These are phyloP conservation scores for Seriola rivoliana DNA, from an alignment of 2,113 vertebrate species.

Conservation along the genomic window DNA sequence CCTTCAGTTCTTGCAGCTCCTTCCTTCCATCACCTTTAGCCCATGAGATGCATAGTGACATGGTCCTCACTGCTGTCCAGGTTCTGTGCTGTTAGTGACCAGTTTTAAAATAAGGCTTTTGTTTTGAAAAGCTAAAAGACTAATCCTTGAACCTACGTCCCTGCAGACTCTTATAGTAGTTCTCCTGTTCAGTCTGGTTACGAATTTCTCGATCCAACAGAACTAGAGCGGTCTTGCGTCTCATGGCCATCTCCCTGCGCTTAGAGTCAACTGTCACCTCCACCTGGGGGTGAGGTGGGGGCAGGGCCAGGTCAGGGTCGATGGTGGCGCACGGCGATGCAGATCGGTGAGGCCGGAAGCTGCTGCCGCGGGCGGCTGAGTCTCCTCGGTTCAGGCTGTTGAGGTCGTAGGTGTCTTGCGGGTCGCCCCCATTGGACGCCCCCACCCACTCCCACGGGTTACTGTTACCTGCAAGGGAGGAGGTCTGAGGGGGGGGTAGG, in stretches of 20 bases:
- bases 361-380: slow-evolving; percentile 42
- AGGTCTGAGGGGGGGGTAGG: slow-evolving; percentile 42
- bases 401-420: slow-evolving; percentile 82
- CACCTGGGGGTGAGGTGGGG: slow-evolving; percentile 66
- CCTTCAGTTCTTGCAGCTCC: background rate
- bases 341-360: slow-evolving; percentile 82
- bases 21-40: background rate
- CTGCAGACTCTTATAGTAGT: slow-evolving; percentile 91
- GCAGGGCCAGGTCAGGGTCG: slow-evolving; percentile 71
- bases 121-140: slow-evolving; percentile 38
- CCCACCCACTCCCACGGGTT: slow-evolving; percentile 88
- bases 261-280: slow-evolving; percentile 78
- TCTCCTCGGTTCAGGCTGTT: slow-evolving; percentile 84
- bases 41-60: slow-evolving; percentile 7
- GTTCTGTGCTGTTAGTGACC: slow-evolving; percentile 11
- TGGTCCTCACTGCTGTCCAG: slow-evolving; percentile 22
- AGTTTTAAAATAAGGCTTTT: slow-evolving; percentile 59
- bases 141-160: slow-evolving; percentile 88
- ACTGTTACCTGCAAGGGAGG: slow-evolving; percentile 66
- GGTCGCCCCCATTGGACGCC: slow-evolving; percentile 52
- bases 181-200: slow-evolving; percentile 85
- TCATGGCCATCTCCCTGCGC: slow-evolving; percentile 86
- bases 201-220: slow-evolving; percentile 75
- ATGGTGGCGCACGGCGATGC: slow-evolving; percentile 83
- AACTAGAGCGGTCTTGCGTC: slow-evolving; percentile 84